Conservation (phyloP, 2,797 vertebrate genomes). For the Galagoides demidoff region DNA sequence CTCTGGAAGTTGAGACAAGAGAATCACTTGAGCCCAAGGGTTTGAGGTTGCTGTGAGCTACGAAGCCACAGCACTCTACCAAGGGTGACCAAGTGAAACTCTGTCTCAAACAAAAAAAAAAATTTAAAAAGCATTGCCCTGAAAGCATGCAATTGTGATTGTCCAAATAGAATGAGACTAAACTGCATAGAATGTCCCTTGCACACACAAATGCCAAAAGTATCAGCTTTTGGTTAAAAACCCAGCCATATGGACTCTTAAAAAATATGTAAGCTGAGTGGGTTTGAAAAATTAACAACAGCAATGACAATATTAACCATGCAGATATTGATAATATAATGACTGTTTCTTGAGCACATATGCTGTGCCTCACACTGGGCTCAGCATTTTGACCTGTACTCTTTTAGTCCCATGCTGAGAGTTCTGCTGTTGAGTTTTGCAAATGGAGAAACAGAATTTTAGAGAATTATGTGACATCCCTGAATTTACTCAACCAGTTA, state of each 20-base stretch:
- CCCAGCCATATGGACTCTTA: background rate
- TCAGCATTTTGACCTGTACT: background rate
- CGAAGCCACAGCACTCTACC: too few species aligned
- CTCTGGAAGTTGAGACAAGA: too few species aligned
- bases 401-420: background rate
- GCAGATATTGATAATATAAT: background rate
- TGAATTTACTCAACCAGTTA: fast-evolving
- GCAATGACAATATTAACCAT: background rate
- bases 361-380: background rate
- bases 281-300: background rate
- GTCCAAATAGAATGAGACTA: background rate
- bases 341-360: background rate
- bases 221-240: background rate
- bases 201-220: too few species aligned
- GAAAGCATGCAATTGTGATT: background rate
- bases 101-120: too few species aligned
- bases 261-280: background rate
- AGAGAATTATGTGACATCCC: background rate
- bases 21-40: too few species aligned
- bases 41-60: too few species aligned
- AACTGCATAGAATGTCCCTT: background rate
- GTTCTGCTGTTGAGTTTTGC: background rate
- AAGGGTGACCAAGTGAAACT: too few species aligned
- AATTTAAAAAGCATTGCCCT: too few species aligned
- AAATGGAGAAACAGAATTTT: background rate